Evolutionary conservation across 2,888 invertebrate genomes (phyloP).

Genomic region (Caenorhabditis auriculariae): DNA sequence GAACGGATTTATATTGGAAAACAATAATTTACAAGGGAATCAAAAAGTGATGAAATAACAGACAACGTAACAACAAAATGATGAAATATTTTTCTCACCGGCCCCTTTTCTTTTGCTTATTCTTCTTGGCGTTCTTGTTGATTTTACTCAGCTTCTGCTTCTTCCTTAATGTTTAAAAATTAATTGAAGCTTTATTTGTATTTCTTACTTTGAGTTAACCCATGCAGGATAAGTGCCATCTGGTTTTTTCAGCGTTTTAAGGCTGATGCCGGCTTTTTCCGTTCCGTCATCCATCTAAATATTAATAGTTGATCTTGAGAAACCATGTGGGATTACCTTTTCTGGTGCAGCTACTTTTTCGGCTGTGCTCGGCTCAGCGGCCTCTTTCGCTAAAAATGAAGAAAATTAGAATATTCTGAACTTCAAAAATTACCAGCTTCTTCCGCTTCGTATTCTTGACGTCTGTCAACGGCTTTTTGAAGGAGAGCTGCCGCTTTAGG

Average conservation of each 20-base stretch:
- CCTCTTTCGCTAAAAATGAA: conserved; percentile 6
- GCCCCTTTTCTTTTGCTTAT: too few species aligned
- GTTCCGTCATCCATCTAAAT: conserved; percentile 6
- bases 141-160: too few species aligned
- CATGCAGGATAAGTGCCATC: conserved; percentile 44
- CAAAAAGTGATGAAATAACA: too few species aligned
- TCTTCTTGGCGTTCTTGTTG: too few species aligned
- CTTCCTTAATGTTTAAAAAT: too few species aligned
- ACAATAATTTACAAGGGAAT: too few species aligned
- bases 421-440: conserved; percentile 21
- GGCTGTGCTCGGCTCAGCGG: neutral
- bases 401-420: neutral
- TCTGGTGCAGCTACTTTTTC: neutral
- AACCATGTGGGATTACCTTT: neutral
- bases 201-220: conserved; percentile 34
- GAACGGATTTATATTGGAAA: too few species aligned
- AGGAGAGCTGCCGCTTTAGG: conserved; percentile 35
- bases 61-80: too few species aligned
- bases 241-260: conserved; percentile 39
- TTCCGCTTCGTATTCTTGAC: conserved; percentile 21
- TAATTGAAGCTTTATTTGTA: too few species aligned
- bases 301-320: neutral
- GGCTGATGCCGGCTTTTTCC: conserved; percentile 29
- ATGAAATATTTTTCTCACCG: too few species aligned
- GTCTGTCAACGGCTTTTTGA: conserved; percentile 29